Evolutionary conservation across 2,888 invertebrate species (phyloP), one percentile per base, ranked within the genome.

Genomic region (Mythimna ferrago): DNA sequence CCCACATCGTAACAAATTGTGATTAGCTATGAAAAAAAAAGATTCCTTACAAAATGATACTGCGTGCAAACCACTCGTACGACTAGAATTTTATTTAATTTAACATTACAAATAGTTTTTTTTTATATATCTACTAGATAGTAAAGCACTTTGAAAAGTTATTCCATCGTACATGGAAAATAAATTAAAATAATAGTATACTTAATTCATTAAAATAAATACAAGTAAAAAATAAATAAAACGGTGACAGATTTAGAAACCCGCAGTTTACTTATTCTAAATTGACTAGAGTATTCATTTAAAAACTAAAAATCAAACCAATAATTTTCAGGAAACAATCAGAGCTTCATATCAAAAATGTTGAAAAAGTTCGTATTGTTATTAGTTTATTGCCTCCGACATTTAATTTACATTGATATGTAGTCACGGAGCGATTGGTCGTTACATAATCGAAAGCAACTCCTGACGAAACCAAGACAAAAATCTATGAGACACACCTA

Each of bases 111-210:
- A 94, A 94, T 95, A 95, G 92, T 92, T 93, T 93, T 92, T n/a
- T 91, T 91, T 90, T 90, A 92, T 91, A 92, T 94, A 95, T 92
- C 93, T 95, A 95, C 94, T 94, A 95, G 94, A 96, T 96, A 96
- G 96, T 96, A 96, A 96, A 96, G 96, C 96, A 96, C 96, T 96
- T 96, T 93, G 94, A 95, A 95, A 95, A 94, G 91, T 94, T 94
- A 91, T 92, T 92, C 92, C 93, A 93, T 92, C 86, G 81, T 85
- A 81, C 83, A 91, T 93, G 93, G 92, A 92, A 92, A 92, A 89
- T 74, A 74, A 89, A 83, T 83, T 78, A 83, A 80, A 86, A 87
- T 75, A 80, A 83, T 79, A 77, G 53, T 67, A 48, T 76, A 64
- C 9, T 56, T 67, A 57, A 72, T 72, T 48, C 26, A 61, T 60